Conservation (phyloP, 2,888 invertebrate species). For the Spilosoma lubricipeda region DNA sequence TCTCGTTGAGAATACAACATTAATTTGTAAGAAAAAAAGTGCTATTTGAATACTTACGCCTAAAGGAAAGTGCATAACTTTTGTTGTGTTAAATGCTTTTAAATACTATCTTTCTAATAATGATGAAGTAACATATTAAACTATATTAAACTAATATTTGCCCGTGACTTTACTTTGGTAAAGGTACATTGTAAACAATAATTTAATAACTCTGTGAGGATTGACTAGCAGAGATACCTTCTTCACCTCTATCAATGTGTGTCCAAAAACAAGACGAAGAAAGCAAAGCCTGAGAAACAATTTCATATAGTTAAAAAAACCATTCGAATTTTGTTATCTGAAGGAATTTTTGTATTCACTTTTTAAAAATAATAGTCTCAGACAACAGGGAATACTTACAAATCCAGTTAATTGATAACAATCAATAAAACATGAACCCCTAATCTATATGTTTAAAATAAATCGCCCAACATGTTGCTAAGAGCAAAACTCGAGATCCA, state of each 20-base stretch:
- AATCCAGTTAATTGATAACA: neutral
- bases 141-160: neutral
- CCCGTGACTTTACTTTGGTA: too few relatives aligned
- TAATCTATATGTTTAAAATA: neutral
- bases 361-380: neutral
- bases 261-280: too few relatives aligned
- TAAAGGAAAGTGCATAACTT: conserved; percentile 19
- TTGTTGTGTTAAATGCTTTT: neutral
- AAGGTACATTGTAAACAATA: too few relatives aligned
- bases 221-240: too few relatives aligned
- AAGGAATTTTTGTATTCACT: neutral
- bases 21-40: conserved; percentile 58
- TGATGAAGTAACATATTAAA: neutral
- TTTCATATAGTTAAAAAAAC: too few relatives aligned
- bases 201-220: too few relatives aligned
- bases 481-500: too few relatives aligned
- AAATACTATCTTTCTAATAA: neutral
- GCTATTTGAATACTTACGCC: conserved; percentile 35
- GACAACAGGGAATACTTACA: neutral
- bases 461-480: too few relatives aligned
- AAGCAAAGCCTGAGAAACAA: too few relatives aligned
- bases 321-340: neutral
- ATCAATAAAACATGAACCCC: too few relatives aligned
- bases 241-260: too few relatives aligned
- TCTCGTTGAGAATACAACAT: conserved; percentile 63